Evolutionary conservation across 35 echinoderm and acorn worm species (phyloP).

Genomic region (Eucidaris tribuloides): DNA sequence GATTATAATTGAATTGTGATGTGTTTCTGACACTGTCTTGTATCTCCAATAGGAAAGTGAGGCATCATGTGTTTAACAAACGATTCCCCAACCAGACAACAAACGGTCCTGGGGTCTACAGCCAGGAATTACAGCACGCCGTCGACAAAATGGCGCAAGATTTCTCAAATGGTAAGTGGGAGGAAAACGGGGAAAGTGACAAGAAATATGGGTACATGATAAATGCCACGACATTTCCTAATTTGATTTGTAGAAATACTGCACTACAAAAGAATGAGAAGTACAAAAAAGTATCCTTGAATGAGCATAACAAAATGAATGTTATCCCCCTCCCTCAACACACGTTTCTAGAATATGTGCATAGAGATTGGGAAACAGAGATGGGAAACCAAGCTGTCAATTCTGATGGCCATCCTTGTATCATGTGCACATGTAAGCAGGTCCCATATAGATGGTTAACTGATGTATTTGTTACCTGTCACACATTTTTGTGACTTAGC

Average conservation of each 20-base stretch:
- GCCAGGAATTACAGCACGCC: slow-evolving; percentile 58
- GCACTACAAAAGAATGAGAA: too few species aligned
- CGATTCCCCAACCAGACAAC: slow-evolving; percentile 12
- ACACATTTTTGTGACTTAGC: too few species aligned
- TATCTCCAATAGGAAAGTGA: slow-evolving; percentile 62
- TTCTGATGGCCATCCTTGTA: background rate
- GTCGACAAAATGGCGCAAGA: slow-evolving; percentile 71
- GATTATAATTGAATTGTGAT: background rate
- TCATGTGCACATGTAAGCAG: too few species aligned
- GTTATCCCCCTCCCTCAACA: background rate
- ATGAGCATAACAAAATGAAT: background rate
- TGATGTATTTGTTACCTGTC: too few species aligned
- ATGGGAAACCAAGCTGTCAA: background rate
- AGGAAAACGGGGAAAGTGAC: background rate
- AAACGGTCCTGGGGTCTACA: slow-evolving; percentile 34
- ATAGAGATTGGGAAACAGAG: background rate
- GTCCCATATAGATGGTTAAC: too few species aligned
- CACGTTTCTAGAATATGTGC: background rate
- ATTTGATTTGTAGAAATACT: too few species aligned
- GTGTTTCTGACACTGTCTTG: background rate
- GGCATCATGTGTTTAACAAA: slow-evolving; percentile 82
- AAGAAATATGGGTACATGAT: background rate
- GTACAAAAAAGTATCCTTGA: too few species aligned
- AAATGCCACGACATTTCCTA: background rate
- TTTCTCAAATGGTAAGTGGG: slow-evolving; percentile 66